Base-by-base conservation (phyloP, 2,113 vertebrate genomes). In the Cairina moschata region DNA sequence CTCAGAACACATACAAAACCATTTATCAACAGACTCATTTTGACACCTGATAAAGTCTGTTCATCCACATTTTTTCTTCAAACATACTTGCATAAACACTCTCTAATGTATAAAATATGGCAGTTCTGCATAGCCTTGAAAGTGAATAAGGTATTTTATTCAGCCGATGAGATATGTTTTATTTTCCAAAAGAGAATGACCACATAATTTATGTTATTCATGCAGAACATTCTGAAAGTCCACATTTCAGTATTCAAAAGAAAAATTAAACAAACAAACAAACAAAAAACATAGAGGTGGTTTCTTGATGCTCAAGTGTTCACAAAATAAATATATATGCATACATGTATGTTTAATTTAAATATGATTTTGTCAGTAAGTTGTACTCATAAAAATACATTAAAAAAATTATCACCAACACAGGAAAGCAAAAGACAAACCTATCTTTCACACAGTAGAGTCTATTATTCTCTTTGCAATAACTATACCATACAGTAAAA, bases 201-300 rank as follows among this genome's bases (percentile, higher is more conserved):
- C 83, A n/a, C 69, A 34, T 95, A 96, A 96, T 95, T 97, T 95
- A 96, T 93, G 74, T 91, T 95, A 94, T 94, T 96, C 97, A 82
- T 74, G 91, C 29, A 63, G 81, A 91, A 82, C 29, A 93, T 71
- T 92, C 68, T 91, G n/a, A 29, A 83, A 36, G 29, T 92, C 69
- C 1, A 1, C 52, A 36, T 82, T 73, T 63, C n/a, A 86, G 32
- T 36, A 78, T 50, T 75, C 66, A 80, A 72, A 82, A 69, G 31
- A 73, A 88, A 78, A 90, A 75, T 7, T 10, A n/a, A 38, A 31
- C 31, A 50, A 7, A 18, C 31, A 88, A 71, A 40, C 40, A 40
- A 40, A 40, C 40, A 40, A 40, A 40, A 68, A 6, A 50, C 11
- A 32, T 17, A 62, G 36, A 83, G 5, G 17, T 59, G 31, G 22